A percentile compares a stretch with the other conserved stretches of the same genome.
Evolutionary conservation across 2,888 invertebrate species (phyloP).

Genomic region (Drosophila greeni): DNA sequence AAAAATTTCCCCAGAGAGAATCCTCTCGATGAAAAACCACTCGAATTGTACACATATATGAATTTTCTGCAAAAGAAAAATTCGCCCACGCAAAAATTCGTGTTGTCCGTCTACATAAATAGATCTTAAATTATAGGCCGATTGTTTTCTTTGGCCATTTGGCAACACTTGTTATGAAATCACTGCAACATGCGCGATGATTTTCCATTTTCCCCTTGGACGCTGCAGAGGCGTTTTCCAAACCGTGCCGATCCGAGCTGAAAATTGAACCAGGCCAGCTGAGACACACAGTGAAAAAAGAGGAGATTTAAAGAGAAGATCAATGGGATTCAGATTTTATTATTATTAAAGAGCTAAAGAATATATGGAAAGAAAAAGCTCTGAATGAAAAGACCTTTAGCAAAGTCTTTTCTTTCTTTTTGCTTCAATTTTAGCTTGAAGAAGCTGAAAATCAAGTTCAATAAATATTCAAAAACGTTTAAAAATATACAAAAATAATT

Average conservation of each 20-base stretch:
- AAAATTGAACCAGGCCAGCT: conserved; percentile 67
- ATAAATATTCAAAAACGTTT: not conserved
- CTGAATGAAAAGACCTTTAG: not conserved
- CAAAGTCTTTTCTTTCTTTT: not conserved
- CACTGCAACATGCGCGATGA: conserved; percentile 43
- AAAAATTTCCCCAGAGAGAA: conserved; percentile 12
- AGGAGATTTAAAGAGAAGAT: not conserved
- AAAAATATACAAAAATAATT: not conserved
- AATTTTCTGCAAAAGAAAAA: conserved; percentile 40
- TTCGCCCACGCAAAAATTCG: conserved; percentile 40
- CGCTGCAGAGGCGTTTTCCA: conserved; percentile 53
- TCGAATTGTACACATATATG: conserved; percentile 17
- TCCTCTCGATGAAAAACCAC: conserved; percentile 25
- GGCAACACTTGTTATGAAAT: conserved; percentile 71
- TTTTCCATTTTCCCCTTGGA: conserved; percentile 54
- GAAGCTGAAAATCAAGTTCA: not conserved
- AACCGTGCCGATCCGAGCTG: conserved; percentile 19
- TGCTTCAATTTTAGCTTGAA: no score
- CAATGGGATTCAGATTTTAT: not conserved
- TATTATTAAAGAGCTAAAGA: not conserved
- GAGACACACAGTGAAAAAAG: conserved; percentile 5
- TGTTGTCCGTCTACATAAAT: conserved; percentile 14
- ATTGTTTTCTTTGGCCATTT: conserved; percentile 52
- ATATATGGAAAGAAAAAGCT: not conserved
- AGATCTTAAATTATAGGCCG: conserved; percentile 38